Evolutionary conservation across 2,797 vertebrate species (phyloP).

Genomic region (Premnoplex brunnescens): DNA sequence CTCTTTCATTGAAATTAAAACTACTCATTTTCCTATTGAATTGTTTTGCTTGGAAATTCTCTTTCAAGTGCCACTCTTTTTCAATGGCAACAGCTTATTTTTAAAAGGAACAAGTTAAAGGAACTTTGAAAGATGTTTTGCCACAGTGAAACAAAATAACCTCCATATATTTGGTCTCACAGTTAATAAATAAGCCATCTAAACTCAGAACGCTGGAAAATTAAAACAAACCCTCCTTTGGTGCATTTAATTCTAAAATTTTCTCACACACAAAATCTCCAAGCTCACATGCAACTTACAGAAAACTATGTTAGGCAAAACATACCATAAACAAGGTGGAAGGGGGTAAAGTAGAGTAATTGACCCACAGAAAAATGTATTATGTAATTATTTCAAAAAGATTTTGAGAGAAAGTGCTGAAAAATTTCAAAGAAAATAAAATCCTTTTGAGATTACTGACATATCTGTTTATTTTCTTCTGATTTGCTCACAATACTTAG

Average conservation of each 20-base stretch:
- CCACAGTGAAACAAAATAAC: neutral
- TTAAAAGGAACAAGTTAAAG: neutral
- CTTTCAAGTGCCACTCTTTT: neutral
- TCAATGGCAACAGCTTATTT: neutral
- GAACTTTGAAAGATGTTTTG: neutral
- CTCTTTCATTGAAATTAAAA: neutral
- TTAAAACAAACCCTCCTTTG: neutral
- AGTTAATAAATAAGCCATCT: neutral
- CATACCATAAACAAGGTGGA: neutral
- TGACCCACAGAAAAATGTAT: fast-evolving
- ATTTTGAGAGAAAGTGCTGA: neutral
- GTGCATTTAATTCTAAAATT: neutral
- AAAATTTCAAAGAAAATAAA: neutral
- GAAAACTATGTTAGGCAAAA: neutral
- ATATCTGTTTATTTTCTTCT: neutral
- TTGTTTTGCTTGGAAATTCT: neutral
- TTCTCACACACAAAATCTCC: neutral
- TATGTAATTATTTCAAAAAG: neutral
- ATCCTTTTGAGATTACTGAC: fast-evolving
- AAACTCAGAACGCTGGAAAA: neutral
- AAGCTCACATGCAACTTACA: neutral
- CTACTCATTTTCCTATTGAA: neutral
- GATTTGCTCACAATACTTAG: neutral
- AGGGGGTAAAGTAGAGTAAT: fast-evolving
- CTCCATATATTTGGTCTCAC: neutral